Conservation (phyloP, 2,797 vertebrate genomes). For the Clarias platycephalus region DNA sequence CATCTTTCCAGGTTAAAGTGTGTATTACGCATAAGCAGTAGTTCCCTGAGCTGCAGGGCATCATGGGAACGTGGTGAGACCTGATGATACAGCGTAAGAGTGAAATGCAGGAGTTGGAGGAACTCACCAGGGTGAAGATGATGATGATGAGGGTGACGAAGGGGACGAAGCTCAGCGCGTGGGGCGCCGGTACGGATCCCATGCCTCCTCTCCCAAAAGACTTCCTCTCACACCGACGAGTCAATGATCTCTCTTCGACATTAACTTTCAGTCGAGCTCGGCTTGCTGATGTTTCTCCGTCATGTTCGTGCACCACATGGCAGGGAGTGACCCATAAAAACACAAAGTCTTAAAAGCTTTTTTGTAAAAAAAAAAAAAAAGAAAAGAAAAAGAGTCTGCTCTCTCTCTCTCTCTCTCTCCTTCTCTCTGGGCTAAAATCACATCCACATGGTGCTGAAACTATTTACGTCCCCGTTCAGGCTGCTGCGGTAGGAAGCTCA, state of each 20-base stretch:
- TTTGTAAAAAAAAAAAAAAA: not conserved
- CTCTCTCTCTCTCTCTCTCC: constrained; percentile 61
- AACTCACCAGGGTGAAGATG: constrained; percentile 88
- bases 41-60: constrained; percentile 1
- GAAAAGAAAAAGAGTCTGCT: not conserved
- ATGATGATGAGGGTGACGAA: constrained; percentile 50
- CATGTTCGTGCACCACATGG: constrained; percentile 22
- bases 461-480: constrained; percentile 78
- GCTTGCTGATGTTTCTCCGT: constrained; percentile 8
- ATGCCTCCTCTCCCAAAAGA: constrained; percentile 72
- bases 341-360: constrained; percentile 21
- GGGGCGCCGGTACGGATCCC: constrained; percentile 82
- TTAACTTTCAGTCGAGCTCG: not conserved
- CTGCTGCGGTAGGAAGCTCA: constrained; percentile 83
- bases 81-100: not conserved
- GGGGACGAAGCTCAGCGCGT: constrained; percentile 83
- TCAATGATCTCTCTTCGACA: not conserved
- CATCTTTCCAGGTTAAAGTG: too few relatives aligned
- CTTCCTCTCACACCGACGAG: constrained; percentile 48
- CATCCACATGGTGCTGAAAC: constrained; percentile 83
- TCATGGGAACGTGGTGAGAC: not conserved
- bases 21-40: not conserved
- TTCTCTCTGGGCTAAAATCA: constrained; percentile 75
- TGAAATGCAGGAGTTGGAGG: not conserved
- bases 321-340: constrained; percentile 32